Percentiles rank a stretch among this genome's conserved stretches.
Evolutionary conservation across 2,797 vertebrate species (phyloP).

Genomic region (Aeoliscus strigatus): DNA sequence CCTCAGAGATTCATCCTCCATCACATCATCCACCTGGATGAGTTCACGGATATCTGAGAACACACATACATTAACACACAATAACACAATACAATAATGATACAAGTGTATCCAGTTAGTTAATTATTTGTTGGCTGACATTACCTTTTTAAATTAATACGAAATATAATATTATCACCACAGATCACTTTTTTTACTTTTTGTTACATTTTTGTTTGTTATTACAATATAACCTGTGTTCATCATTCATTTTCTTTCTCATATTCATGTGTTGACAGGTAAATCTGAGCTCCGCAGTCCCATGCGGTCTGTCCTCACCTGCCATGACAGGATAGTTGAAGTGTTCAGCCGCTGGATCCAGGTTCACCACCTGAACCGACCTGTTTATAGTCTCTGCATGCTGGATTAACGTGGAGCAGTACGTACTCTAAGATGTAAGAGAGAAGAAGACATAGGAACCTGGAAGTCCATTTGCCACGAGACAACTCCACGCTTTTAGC

Average conservation of each 20-base stretch:
- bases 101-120: no score
- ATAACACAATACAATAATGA: no score
- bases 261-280: no score
- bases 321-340: slow-evolving; percentile 93
- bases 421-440: slow-evolving; percentile 83
- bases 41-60: slow-evolving; percentile 88
- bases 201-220: no score
- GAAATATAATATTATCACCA: no score
- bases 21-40: slow-evolving; percentile 95
- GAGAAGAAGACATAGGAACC: neutral
- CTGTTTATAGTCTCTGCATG: slow-evolving; percentile 84
- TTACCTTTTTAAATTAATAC: no score
- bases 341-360: slow-evolving; percentile 92
- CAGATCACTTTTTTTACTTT: no score
- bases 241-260: no score
- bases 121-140: no score
- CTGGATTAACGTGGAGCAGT: slow-evolving; percentile 90
- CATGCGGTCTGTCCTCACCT: slow-evolving; percentile 66
- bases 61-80: slow-evolving; percentile 9
- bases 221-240: no score
- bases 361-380: slow-evolving; percentile 91
- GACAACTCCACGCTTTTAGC: slow-evolving; percentile 15
- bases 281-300: no score
- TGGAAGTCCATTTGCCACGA: neutral
- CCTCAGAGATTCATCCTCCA: slow-evolving; percentile 87